Evolutionary conservation across 2,113 vertebrate genomes (phyloP), one percentile per base, ranked within the genome.

Genomic region (Ranitomeya variabilis): DNA sequence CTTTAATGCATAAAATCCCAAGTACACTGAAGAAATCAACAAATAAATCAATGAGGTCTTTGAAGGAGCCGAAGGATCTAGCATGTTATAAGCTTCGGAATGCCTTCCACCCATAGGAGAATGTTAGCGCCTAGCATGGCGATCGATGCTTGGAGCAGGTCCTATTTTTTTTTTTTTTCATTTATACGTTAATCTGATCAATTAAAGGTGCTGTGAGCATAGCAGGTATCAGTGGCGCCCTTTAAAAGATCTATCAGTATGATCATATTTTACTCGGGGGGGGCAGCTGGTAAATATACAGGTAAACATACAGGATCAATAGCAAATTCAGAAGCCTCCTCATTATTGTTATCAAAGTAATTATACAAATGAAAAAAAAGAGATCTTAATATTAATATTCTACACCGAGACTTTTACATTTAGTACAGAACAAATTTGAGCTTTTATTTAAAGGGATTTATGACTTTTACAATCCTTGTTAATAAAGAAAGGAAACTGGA

Each of bases 1-100:
- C 78, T 60, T 80, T 80, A 80, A 80, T 80, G 78, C 14, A 26
- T 55, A 80, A 45, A 59, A 80, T 80, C 78, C 78, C 78, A 59
- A 80, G 54, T 10, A 80, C 54, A 60, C 55, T 80, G 23, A 80
- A 59, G 23, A 80, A 59, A 79, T 57, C 77, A 79, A 79, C 52
- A 55, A 23, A 80, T 80, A 80, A 80, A 80, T 80, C 78, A 80
- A 80, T 80, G 55, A 26, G 55, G 54, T 80, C 13, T 80, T 59
- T 80, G 78, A 59, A 59, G 55, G 23, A 15, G 55, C 54, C n/a
- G 18, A 80, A 80, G 51, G 6, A 59, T 59, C n/a, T 60, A 8
- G 78, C 60, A 55, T 59, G 55, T 57, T 80, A 80, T 23, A 80
- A 59, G 77, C 77, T 26, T 52, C 18, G 6, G 57, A n/a, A 57